Evolutionary conservation across 2,113 vertebrate species (phyloP).

Genomic region (Chlorodrepanis virens): DNA sequence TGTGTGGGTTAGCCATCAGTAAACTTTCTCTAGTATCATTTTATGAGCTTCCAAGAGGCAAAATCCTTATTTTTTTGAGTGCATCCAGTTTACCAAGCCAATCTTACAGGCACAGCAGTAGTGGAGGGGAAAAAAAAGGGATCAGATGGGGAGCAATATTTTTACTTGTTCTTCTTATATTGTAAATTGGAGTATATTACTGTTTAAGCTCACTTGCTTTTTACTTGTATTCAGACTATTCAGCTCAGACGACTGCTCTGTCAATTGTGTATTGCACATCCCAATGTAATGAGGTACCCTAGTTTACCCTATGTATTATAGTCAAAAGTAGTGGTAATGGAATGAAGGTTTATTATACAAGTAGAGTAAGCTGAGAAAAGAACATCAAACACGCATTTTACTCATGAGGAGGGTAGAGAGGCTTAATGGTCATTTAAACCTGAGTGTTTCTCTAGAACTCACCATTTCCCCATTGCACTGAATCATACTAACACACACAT

Average conservation of each 20-base stretch:
- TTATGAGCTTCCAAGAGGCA: conserved; percentile 77
- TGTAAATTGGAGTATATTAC: conserved; percentile 27
- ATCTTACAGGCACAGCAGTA: conserved; percentile 43
- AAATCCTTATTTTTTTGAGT: conserved; percentile 72
- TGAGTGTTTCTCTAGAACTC: conserved; percentile 32
- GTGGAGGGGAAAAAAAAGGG: background rate
- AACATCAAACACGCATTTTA: conserved; percentile 11
- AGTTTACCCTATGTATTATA: conserved; percentile 64
- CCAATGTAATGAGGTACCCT: conserved; percentile 50
- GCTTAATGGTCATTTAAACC: background rate
- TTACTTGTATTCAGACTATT: conserved; percentile 29
- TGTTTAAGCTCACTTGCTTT: conserved; percentile 48
- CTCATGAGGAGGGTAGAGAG: conserved; percentile 18
- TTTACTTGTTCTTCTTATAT: conserved; percentile 41
- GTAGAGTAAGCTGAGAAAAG: conserved; percentile 49
- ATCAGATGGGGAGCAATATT: conserved; percentile 46
- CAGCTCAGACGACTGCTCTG: conserved; percentile 39
- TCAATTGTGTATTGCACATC: conserved; percentile 41
- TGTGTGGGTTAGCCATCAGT: conserved; percentile 61
- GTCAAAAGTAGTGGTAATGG: conserved; percentile 42
- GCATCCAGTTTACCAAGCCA: conserved; percentile 58
- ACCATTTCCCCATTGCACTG: background rate
- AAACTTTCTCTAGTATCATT: conserved; percentile 71
- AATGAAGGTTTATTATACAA: conserved; percentile 22
- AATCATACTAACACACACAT: background rate